Evolutionary conservation across 2,888 invertebrate species (phyloP).

Genomic region (Pardosa pseudoannulata): DNA sequence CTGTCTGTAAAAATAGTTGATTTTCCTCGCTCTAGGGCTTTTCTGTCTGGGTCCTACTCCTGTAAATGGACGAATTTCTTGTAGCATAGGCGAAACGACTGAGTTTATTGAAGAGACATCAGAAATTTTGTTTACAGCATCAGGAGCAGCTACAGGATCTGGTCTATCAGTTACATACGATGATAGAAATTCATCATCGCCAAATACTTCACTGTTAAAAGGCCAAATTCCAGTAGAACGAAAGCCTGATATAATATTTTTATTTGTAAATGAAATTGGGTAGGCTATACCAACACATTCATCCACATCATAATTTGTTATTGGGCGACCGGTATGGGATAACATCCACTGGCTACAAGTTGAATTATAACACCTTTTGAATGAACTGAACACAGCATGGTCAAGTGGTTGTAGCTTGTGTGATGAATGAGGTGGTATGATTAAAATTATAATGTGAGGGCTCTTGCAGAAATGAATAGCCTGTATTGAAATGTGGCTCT

Average conservation of each 20-base stretch:
- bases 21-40: too few relatives aligned
- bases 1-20: too few relatives aligned
- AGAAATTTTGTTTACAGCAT: too few relatives aligned
- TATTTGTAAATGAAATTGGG: neutral
- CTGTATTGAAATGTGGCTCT: slow-evolving; percentile 74
- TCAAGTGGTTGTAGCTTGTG: slow-evolving; percentile 78
- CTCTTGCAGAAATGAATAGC: slow-evolving; percentile 76
- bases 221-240: slow-evolving; percentile 49
- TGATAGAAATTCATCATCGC: slow-evolving; percentile 47
- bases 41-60: too few relatives aligned
- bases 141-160: too few relatives aligned
- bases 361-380: neutral
- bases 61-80: too few relatives aligned
- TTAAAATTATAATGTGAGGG: slow-evolving; percentile 77
- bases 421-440: slow-evolving; percentile 77
- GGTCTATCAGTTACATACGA: slow-evolving; percentile 16
- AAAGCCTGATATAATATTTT: slow-evolving; percentile 15
- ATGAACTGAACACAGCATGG: slow-evolving; percentile 73
- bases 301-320: neutral
- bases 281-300: neutral
- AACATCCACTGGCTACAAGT: neutral
- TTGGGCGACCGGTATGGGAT: neutral
- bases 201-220: slow-evolving; percentile 49
- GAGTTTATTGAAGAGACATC: too few relatives aligned
- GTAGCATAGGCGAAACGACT: too few relatives aligned